These are phyloP conservation scores for Balanococcus diminutus DNA, from an alignment of 2,888 invertebrate species.

Conservation along the genomic window DNA sequence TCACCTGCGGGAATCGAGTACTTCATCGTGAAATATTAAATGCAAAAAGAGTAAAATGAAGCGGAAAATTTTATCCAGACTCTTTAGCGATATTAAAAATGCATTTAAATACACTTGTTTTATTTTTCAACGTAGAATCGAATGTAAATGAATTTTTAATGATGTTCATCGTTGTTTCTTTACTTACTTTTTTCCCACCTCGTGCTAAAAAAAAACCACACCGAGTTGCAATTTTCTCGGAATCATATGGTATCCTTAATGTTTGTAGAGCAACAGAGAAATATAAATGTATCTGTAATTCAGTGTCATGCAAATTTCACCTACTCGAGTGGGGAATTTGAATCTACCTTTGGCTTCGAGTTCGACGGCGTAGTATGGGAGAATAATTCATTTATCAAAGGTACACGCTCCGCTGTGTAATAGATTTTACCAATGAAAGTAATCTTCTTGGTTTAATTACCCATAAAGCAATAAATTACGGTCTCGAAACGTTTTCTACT, in stretches of 20 bases:
- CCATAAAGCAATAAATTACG: conserved; percentile 23
- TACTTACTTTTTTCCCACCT: neutral
- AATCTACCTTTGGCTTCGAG: neutral
- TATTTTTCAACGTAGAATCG: neutral
- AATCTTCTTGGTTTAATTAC: conserved; percentile 27
- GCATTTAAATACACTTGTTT: conserved; percentile 4
- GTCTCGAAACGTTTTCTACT: conserved; percentile 23
- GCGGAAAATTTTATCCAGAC: neutral
- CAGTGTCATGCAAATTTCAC: neutral
- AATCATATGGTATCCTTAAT: conserved; percentile 10
- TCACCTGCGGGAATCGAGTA: neutral
- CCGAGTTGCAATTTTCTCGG: neutral
- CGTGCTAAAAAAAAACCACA: neutral
- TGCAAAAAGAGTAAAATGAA: neutral
- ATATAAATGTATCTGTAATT: neutral
- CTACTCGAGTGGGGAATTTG: neutral
- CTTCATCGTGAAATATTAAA: neutral
- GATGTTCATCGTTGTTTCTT: neutral
- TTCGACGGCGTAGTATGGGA: neutral
- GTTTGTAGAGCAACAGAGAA: neutral
- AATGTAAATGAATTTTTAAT: conserved; percentile 5
- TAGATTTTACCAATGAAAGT: conserved; percentile 27
- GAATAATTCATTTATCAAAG: conserved; percentile 22
- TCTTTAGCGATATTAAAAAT: neutral
- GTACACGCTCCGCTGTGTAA: conserved; percentile 14